Percentiles rank a stretch among this genome's conserved stretches.
These are phyloP conservation scores for Oreochromis aureus DNA, from an alignment of 2,113 vertebrate species.

Conservation along the genomic window DNA sequence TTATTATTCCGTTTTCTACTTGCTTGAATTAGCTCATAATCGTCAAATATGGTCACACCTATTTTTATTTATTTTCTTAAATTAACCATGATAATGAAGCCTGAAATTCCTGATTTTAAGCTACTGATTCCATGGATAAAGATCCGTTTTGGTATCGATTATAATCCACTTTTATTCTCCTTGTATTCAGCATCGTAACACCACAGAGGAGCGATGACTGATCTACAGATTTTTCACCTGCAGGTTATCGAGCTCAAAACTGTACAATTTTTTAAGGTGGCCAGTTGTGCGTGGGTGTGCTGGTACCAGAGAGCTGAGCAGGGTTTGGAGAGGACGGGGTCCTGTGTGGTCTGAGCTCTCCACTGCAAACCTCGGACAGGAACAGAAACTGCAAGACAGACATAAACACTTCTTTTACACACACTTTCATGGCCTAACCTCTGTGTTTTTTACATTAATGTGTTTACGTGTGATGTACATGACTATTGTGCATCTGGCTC, in stretches of 20 bases:
- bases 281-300: too few species aligned
- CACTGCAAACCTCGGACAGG: too few species aligned
- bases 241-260: fast-evolving
- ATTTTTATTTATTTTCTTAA: background rate
- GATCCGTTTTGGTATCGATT: fast-evolving
- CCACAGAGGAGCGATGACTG: background rate
- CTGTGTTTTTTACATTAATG: too few species aligned
- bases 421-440: too few species aligned
- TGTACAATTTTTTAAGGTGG: background rate
- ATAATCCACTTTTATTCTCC: background rate
- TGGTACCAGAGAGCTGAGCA: too few species aligned
- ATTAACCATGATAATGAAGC: background rate
- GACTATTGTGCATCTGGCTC: too few species aligned
- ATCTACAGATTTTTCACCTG: fast-evolving
- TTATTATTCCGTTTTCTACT: background rate
- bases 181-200: fast-evolving
- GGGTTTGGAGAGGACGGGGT: too few species aligned
- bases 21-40: background rate
- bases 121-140: background rate
- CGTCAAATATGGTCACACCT: background rate
- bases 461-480: too few species aligned
- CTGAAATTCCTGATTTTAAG: background rate
- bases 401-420: too few species aligned
- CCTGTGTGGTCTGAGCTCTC: too few species aligned
- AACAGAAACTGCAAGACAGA: too few species aligned